A percentile compares a stretch with the other conserved stretches of the same genome.
phyloP scores from a whole-genome alignment of 2,113 vertebrate genomes.

The Tonatia bakeri region DNA sequence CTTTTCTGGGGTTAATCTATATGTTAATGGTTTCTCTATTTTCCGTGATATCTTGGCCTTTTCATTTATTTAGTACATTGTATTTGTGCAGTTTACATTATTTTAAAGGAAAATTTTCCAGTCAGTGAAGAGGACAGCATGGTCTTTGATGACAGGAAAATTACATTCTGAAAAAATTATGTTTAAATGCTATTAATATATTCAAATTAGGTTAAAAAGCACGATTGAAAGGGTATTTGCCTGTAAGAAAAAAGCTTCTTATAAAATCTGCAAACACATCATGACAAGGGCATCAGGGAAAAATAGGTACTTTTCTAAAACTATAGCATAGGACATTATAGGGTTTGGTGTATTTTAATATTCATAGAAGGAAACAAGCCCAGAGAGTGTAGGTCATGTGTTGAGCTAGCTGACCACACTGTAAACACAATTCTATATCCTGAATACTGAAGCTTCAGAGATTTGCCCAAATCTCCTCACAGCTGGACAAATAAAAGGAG shows the following conservation, averaged over 20 bases:
- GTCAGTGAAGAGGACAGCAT: not conserved
- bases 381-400: not conserved
- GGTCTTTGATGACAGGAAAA: slow-evolving; percentile 48
- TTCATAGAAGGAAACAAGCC: not conserved
- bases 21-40: slow-evolving; percentile 57
- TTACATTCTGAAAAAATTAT: slow-evolving; percentile 29
- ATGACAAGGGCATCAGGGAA: not conserved
- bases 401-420: not conserved
- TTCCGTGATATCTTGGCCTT: slow-evolving; percentile 25
- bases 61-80: slow-evolving; percentile 30
- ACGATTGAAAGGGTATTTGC: not conserved
- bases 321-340: not conserved
- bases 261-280: not conserved
- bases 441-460: not conserved
- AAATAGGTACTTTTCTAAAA: not conserved
- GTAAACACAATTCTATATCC: not conserved
- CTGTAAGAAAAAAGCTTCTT: slow-evolving; percentile 1
- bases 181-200: slow-evolving; percentile 51
- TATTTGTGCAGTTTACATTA: slow-evolving; percentile 29
- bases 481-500: not conserved
- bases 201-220: slow-evolving; percentile 46
- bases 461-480: not conserved
- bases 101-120: slow-evolving; percentile 48
- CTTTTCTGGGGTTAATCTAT: slow-evolving; percentile 68
- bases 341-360: not conserved